These are phyloP conservation scores for Stramonita haemastoma DNA, from an alignment of 2,888 invertebrate genomes.

Conservation along the genomic window DNA sequence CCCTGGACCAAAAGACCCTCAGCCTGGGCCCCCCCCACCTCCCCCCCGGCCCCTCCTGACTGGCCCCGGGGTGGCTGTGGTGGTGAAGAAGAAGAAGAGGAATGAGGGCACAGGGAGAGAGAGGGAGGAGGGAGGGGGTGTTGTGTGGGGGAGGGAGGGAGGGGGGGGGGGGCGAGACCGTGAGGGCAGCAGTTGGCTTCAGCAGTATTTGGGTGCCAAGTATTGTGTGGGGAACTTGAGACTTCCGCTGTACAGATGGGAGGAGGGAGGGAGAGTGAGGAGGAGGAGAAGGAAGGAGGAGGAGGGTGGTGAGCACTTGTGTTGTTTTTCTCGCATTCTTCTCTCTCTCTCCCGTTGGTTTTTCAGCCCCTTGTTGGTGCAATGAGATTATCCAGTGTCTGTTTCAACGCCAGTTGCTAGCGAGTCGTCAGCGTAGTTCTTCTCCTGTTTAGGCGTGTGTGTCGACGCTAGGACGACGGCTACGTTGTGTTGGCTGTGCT, in stretches of 20 bases:
- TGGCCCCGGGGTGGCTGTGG: neutral
- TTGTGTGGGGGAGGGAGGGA: neutral
- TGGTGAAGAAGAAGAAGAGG: too few relatives aligned
- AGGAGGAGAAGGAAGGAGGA: neutral
- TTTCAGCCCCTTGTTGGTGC: neutral
- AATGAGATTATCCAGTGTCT: constrained; percentile 14
- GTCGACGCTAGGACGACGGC: neutral
- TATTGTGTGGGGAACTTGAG: neutral
- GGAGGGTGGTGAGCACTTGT: too few relatives aligned
- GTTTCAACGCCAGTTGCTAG: neutral
- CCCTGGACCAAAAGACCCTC: constrained; percentile 18
- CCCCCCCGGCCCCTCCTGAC: constrained; percentile 20
- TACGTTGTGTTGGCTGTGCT: neutral
- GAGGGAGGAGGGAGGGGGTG: too few relatives aligned
- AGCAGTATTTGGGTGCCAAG: constrained; percentile 19
- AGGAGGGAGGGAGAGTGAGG: neutral
- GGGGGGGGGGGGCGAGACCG: neutral
- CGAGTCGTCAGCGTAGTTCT: neutral
- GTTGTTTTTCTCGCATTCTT: neutral
- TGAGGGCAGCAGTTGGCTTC: neutral
- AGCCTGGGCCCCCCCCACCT: neutral
- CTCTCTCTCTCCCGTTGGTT: neutral
- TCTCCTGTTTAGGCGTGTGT: neutral
- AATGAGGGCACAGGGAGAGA: too few relatives aligned
- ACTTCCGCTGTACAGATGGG: neutral